Percentiles rank a stretch among this genome's conserved stretches.
These are phyloP conservation scores for Tringa solitaria DNA, from an alignment of 2,113 vertebrate species.

Conservation along the genomic window DNA sequence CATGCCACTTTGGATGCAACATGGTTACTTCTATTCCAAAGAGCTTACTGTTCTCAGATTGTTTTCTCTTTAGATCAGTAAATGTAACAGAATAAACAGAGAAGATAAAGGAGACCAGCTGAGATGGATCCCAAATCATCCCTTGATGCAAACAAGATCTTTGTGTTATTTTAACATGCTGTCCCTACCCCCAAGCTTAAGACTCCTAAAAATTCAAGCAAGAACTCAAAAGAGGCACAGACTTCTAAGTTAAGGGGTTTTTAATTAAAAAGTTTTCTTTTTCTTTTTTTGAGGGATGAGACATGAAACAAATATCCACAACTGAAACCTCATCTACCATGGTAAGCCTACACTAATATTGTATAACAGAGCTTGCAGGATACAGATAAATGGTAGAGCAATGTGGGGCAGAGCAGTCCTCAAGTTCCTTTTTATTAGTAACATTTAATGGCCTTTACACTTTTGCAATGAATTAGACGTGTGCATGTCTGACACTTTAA, in stretches of 20 bases:
- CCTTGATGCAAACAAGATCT: neutral
- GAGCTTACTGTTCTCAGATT: neutral
- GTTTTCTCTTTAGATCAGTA: conserved; percentile 21
- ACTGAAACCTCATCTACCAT: neutral
- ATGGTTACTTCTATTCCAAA: neutral
- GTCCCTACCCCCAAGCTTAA: neutral
- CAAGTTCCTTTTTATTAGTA: neutral
- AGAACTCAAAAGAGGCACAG: neutral
- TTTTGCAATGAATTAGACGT: conserved; percentile 13
- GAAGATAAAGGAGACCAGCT: neutral
- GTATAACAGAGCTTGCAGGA: neutral
- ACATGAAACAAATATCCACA: neutral
- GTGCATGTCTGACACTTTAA: neutral
- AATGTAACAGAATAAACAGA: neutral
- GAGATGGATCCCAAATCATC: neutral
- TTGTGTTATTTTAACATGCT: rapidly evolving
- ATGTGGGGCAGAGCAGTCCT: neutral
- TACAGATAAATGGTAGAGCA: neutral
- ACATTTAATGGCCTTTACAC: neutral
- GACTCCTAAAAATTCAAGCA: neutral
- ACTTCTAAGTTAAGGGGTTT: neutral
- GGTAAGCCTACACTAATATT: neutral
- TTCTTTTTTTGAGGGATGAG: neutral
- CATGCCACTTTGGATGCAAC: neutral
- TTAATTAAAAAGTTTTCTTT: neutral